Conservation (phyloP, 53 echinoderm and acorn worm species). For the Echinarachnius parma region DNA sequence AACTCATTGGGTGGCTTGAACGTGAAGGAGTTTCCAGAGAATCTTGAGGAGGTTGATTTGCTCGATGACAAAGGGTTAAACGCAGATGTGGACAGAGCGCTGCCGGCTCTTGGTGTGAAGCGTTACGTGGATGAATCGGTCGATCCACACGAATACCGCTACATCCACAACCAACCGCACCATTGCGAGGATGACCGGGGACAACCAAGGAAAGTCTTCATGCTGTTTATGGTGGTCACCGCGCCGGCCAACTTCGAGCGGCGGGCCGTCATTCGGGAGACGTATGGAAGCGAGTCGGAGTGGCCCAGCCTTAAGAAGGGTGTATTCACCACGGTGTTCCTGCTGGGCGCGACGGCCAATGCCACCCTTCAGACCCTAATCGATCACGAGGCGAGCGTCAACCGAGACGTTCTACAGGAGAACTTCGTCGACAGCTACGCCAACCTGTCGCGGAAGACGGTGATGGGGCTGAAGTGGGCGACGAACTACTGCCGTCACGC, state of each 20-base stretch:
- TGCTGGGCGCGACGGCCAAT: conserved; percentile 42
- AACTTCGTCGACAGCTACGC: conserved; percentile 72
- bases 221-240: conserved; percentile 6
- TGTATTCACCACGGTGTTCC: conserved; percentile 8
- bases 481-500: conserved; percentile 51
- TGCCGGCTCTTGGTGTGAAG: conserved; percentile 4
- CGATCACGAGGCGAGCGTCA: conserved; percentile 23
- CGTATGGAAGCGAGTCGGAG: conserved; percentile 41
- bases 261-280: conserved; percentile 51
- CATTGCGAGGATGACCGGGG: not conserved
- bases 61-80: not conserved
- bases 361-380: conserved; percentile 17
- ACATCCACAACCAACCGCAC: conserved; percentile 43
- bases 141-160: conserved; percentile 61
- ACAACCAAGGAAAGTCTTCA: not conserved
- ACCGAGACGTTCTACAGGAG: conserved; percentile 67
- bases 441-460: conserved; percentile 69
- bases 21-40: too few species aligned
- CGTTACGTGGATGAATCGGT: not conserved
- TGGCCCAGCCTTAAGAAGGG: not conserved
- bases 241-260: conserved; percentile 32
- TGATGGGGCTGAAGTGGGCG: conserved; percentile 86
- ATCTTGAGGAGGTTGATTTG: too few species aligned
- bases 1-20: too few species aligned
- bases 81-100: conserved; percentile 8